Base-by-base conservation (phyloP, 2,888 invertebrate species). In the Himalopsyche tibetana region DNA sequence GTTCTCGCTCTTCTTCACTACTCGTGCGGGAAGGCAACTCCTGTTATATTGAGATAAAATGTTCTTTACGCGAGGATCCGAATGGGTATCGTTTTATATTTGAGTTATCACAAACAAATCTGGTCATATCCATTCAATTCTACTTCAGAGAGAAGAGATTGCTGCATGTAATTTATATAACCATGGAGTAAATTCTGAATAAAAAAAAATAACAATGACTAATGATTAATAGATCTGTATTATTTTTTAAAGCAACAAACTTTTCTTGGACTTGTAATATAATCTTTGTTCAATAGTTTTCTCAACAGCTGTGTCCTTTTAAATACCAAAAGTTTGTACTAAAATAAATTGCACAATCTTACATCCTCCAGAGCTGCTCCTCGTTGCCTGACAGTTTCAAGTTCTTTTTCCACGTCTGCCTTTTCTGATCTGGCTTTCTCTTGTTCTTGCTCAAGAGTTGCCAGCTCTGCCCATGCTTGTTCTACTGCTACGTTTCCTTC, bases 1-100 rank as follows among this genome's bases (percentile, higher is more conserved):
- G 95, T 91, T 99, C 99, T 74, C 97, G 94, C 92, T 99, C 98
- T 89, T 98, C 98, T 84, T 97, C 96, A 88, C 96, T 97, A 90
- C 95, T 96, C 84, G 98, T 95, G 84, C 96, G 94, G 84, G 96
- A 96, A 5, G 98, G 97, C 87, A 98, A 92, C 92, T 97, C 96
- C 97, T 96, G 90, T 1, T 90, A 89, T 2, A 51, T 51, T 51
- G 4, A 51, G 8, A 51, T 51, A 51, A 51, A 51, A 15, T 51
- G 45, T 45, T 45, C 2, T 45, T 8, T 45, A 45, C 15, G 15
- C 19, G 40, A 28, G 15, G 69, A 19, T 8, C 2, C 4, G 3
- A 8, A 15, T 69, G 36, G 28, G 19, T 28, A 74, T n/a, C 15
- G 9, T 45, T 45, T 45, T 45, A 11, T 45, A 11, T 45, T 28